phyloP scores from a whole-genome alignment of 92 coral and sea anemone genomes.

The Umimayanthus kanabou region DNA sequence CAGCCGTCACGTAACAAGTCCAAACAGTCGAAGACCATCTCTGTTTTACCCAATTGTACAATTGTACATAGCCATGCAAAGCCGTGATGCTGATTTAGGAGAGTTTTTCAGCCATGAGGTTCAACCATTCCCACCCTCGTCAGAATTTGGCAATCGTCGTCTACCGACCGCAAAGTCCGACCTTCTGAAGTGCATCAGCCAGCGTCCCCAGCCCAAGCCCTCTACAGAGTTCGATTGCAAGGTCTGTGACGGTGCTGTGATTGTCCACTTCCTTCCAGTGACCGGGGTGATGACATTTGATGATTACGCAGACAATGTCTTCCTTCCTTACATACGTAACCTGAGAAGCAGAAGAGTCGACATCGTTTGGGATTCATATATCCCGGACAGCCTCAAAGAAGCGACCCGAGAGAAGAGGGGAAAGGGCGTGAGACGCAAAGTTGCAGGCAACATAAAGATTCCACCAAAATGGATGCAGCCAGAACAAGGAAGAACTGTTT shows the following conservation, averaged over 20 bases:
- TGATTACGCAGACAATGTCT: conserved; percentile 49
- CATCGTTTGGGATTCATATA: conserved; percentile 57
- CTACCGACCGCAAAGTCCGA: conserved; percentile 48
- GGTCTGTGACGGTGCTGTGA: conserved; percentile 50
- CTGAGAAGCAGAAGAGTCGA: conserved; percentile 47
- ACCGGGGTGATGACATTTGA: conserved; percentile 39
- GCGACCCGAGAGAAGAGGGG: not conserved
- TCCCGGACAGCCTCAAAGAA: conserved; percentile 28
- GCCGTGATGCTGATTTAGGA: conserved; percentile 55
- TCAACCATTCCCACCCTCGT: conserved; percentile 56
- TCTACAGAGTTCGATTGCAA: conserved; percentile 52
- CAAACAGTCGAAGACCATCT: conserved; percentile 54
- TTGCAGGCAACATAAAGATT: too few species aligned
- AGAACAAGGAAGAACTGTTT: conserved; percentile 37
- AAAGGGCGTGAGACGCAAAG: too few species aligned
- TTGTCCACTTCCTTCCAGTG: conserved; percentile 56
- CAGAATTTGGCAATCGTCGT: conserved; percentile 59
- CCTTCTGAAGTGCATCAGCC: conserved; percentile 41
- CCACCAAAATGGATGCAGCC: conserved; percentile 36
- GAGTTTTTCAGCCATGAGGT: conserved; percentile 49
- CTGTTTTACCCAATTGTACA: conserved; percentile 54
- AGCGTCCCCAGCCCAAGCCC: conserved; percentile 32
- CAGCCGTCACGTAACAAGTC: conserved; percentile 46
- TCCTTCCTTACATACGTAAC: conserved; percentile 45
- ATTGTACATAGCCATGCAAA: conserved; percentile 56